These are phyloP conservation scores for Scolopax mira DNA, from an alignment of 2,113 vertebrate species.

Conservation along the genomic window DNA sequence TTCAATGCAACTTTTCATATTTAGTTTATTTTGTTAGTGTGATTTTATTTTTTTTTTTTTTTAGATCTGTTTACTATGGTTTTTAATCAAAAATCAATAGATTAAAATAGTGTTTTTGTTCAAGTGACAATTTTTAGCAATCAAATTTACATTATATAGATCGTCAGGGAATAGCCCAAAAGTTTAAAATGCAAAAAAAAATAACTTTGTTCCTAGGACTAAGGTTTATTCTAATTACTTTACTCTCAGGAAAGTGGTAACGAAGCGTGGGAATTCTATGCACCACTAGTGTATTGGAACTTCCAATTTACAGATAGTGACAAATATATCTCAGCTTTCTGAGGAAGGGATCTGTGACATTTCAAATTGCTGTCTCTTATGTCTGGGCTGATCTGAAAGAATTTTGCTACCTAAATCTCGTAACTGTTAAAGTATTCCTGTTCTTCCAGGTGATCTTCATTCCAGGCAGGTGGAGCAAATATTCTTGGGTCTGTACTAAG, in stretches of 20 bases:
- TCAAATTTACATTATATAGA: slow-evolving; percentile 90
- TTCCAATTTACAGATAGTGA: slow-evolving; percentile 85
- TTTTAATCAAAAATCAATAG: slow-evolving; percentile 87
- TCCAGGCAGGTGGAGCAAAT: slow-evolving; percentile 81
- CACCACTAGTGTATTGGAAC: slow-evolving; percentile 87
- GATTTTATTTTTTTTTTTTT: slow-evolving; percentile 56
- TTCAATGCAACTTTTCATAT: slow-evolving; percentile 98
- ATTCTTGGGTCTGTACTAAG: slow-evolving; percentile 76
- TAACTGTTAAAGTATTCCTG: slow-evolving; percentile 69
- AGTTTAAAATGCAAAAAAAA: slow-evolving; percentile 95
- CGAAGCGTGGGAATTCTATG: slow-evolving; percentile 89
- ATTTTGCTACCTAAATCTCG: slow-evolving; percentile 76
- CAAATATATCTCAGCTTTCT: slow-evolving; percentile 79
- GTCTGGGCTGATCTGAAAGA: slow-evolving; percentile 75
- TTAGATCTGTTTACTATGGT: slow-evolving; percentile 90
- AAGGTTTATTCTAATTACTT: slow-evolving; percentile 91
- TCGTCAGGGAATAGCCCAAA: slow-evolving; percentile 97
- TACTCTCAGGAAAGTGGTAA: slow-evolving; percentile 95
- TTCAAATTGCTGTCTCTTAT: slow-evolving; percentile 81
- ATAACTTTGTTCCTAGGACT: slow-evolving; percentile 89
- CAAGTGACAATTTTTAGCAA: slow-evolving; percentile 90
- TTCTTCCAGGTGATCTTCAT: slow-evolving; percentile 79
- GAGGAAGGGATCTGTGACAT: slow-evolving; percentile 84
- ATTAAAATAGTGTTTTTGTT: slow-evolving; percentile 77
- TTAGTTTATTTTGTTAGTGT: slow-evolving; percentile 88